Evolutionary conservation across 1,140 invertebrate genomes (phyloP), one percentile per base, ranked within the genome.

Genomic region (Pissodes strobi): DNA sequence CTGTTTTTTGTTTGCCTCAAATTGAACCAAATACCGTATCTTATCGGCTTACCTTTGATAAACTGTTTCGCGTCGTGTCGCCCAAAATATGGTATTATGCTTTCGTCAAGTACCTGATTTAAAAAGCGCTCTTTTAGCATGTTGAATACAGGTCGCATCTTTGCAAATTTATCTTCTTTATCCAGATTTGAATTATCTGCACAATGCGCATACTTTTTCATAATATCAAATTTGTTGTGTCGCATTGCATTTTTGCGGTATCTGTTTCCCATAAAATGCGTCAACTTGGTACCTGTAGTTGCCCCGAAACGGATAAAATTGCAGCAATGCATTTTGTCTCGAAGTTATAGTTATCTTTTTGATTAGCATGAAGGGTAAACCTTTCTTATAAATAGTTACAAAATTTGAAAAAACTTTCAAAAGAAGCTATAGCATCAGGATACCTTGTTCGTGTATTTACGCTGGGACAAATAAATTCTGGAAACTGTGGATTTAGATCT

Each of bases 41-140:
- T 23, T 15, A 69, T 69, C 10, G 55, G 52, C 25, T 67, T 71
- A 8, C 52, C 62, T 21, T 63, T 58, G 12, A 65, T 58, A 25
- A 62, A 69, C 59, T 68, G 62, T 41, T 68, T 68, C 1, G 66
- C 25, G 1, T 52, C 45, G 30, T 63, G 56, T 15, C 43, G 18
- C 4, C 63, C 66, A 57, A 66, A 68, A 49, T 66, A 66, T 12
- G 66, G 59, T 5, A 68, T 41, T 57, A 61, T 70, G 19, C 38
- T 62, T 58, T 70, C 55, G 52, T 63, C 58, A 18, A 62, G 30
- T 2, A 22, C 48, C 3, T 30, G 48, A 6, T 15, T 6, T 15
- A 51, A 41, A 21, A 51, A 69, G 27, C 46, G 38, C 19, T 66
- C 19, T 48, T 66, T 69, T 39, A 66, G 41, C 38, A 34, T 51